Evolutionary conservation across 2,888 invertebrate genomes (phyloP).

Genomic region (Ptycholaimellus sp.): DNA sequence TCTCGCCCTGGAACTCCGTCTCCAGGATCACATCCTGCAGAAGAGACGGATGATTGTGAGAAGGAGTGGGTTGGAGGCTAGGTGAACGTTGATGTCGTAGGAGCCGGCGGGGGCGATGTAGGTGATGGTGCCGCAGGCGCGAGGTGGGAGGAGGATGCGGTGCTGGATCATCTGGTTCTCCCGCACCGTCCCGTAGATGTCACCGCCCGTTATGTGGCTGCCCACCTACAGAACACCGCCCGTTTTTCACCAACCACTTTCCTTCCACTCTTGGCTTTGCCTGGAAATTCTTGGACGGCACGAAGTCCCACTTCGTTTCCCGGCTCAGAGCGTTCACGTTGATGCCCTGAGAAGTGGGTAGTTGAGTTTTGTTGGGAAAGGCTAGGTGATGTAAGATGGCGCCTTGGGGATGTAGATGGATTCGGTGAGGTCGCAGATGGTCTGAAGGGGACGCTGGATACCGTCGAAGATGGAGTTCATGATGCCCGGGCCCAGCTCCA

Average conservation of each 20-base stretch:
- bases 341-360: slow-evolving; percentile 85
- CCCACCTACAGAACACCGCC: slow-evolving; percentile 39
- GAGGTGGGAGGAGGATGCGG: slow-evolving; percentile 71
- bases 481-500: slow-evolving; percentile 90
- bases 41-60: too few species aligned
- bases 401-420: slow-evolving; percentile 98
- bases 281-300: slow-evolving; percentile 33
- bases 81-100: slow-evolving; percentile 60
- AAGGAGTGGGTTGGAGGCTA: too few species aligned
- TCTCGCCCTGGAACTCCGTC: slow-evolving; percentile 88
- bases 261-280: background rate
- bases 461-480: slow-evolving; percentile 97
- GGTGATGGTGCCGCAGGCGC: slow-evolving; percentile 73
- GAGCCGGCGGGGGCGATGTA: slow-evolving; percentile 73
- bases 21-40: slow-evolving; percentile 71
- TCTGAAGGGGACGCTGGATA: slow-evolving; percentile 80
- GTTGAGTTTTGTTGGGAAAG: background rate
- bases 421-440: slow-evolving; percentile 65
- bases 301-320: slow-evolving; percentile 63
- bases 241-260: background rate
- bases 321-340: slow-evolving; percentile 65
- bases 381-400: too few species aligned
- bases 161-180: slow-evolving; percentile 91
- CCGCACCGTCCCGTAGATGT: slow-evolving; percentile 72
- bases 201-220: slow-evolving; percentile 86